These are phyloP conservation scores for Sphaeridia pumilis DNA, from an alignment of 2,888 invertebrate species.

Conservation along the genomic window DNA sequence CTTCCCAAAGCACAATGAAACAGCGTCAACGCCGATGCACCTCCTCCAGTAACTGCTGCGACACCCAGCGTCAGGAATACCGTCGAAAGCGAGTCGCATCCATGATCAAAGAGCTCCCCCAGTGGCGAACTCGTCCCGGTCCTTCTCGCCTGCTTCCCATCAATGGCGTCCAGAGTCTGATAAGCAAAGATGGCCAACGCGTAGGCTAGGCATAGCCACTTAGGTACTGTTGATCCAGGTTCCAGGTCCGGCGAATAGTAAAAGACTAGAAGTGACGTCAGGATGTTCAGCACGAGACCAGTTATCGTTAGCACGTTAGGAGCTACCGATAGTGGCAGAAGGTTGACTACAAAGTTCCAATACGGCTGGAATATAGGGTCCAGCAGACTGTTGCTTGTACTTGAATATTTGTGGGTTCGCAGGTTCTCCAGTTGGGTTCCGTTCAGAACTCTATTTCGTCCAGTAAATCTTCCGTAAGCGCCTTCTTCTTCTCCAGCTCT, in stretches of 20 bases:
- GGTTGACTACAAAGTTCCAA: slow-evolving; percentile 91
- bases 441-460: no score
- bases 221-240: slow-evolving; percentile 55
- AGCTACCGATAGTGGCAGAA: slow-evolving; percentile 88
- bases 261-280: slow-evolving; percentile 80
- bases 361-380: slow-evolving; percentile 86
- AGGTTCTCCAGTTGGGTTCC: slow-evolving; percentile 78
- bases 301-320: slow-evolving; percentile 93
- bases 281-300: slow-evolving; percentile 80
- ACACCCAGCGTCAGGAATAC: slow-evolving; percentile 31
- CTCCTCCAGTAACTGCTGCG: slow-evolving; percentile 51
- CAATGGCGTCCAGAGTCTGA: slow-evolving; percentile 96
- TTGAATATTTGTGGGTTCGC: slow-evolving; percentile 91
- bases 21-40: slow-evolving; percentile 78
- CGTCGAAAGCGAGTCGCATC: slow-evolving; percentile 96
- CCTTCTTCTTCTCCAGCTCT: no score
- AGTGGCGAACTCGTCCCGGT: slow-evolving; percentile 84
- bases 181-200: slow-evolving; percentile 90
- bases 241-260: slow-evolving; percentile 61
- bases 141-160: slow-evolving; percentile 96
- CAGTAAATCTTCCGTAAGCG: no score
- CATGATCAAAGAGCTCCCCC: slow-evolving; percentile 98
- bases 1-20: slow-evolving; percentile 89
- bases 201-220: slow-evolving; percentile 85
- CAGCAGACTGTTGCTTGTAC: slow-evolving; percentile 68